Evolutionary conservation across 1,140 invertebrate species (phyloP), one percentile per base, ranked within the genome.

Genomic region (Adoxophyes honmai): DNA sequence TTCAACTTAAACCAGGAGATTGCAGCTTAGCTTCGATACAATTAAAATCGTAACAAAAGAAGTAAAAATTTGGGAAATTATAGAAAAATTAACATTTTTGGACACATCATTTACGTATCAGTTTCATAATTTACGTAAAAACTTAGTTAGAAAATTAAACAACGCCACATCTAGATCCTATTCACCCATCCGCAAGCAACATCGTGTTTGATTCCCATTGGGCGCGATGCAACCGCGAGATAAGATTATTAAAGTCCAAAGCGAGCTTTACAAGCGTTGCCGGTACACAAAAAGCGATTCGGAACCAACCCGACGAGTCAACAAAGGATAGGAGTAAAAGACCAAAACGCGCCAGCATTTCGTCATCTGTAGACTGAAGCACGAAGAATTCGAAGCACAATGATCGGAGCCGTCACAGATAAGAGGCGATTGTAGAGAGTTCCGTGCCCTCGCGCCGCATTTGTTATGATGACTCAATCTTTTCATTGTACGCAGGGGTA

Each of bases 401-500:
- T 79, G 75, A 82, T 85, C 69, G 68, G 39, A 70, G 66, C 77
- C 77, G 75, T 82, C 80, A 83, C 74, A 83, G 81, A 86, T 86
- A 86, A 86, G 75, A 77, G 57, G 69, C 75, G 79, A 86, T 84
- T 87, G 80, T 87, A 60, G 66, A 70, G 68, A 83, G 78, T 82
- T 79, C 74, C 64, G 60, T 75, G 76, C 70, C 73, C 70, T 73
- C 67, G 69, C 64, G 70, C 70, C 70, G 73, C 76, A 86, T 87
- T 86, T 87, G 81, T 86, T 86, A 78, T 83, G 84, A 87, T 87
- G 81, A 86, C 78, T 86, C 79, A 80, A 86, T 87, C 65, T 78
- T 87, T 87, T 78, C 81, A 86, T 87, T 86, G 76, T 85, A 54
- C 59, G 48, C 60, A 56, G 38, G 54, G 63, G 60, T 74, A 70